Conservation (phyloP, 2,888 invertebrate species). For the Eugnorisma glareosa region DNA sequence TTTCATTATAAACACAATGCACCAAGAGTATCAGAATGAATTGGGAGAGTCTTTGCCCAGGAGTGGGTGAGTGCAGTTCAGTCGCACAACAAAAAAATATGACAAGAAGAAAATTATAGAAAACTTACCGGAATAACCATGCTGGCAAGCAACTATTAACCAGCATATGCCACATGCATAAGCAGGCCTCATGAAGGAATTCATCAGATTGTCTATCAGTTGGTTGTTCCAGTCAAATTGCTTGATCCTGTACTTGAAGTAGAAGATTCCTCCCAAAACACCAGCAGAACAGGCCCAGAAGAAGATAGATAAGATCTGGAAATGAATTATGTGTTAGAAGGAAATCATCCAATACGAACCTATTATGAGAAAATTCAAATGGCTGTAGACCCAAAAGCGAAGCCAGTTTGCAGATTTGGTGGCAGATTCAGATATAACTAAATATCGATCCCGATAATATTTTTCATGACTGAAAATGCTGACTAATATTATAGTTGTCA, state of each 20-base stretch:
- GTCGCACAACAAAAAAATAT: background rate
- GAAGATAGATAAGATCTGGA: slow-evolving; percentile 48
- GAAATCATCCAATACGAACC: background rate
- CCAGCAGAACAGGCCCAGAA: slow-evolving; percentile 48
- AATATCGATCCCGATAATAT: background rate
- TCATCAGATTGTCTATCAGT: slow-evolving; percentile 62
- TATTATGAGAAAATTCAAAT: background rate
- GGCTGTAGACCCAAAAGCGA: background rate
- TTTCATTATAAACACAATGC: background rate
- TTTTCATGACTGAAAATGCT: background rate
- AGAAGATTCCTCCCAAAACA: slow-evolving; percentile 46
- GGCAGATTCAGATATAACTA: background rate
- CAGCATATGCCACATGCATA: slow-evolving; percentile 77
- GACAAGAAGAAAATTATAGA: background rate
- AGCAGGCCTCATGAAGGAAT: slow-evolving; percentile 73
- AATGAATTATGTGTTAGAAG: background rate
- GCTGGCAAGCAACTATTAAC: slow-evolving; percentile 78
- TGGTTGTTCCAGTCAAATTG: slow-evolving; percentile 59
- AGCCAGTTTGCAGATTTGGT: background rate
- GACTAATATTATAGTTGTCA: too few relatives aligned
- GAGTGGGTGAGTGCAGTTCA: background rate
- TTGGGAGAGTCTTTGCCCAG: background rate
- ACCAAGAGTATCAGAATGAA: background rate
- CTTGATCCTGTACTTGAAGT: slow-evolving; percentile 47
- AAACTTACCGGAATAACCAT: slow-evolving; percentile 75